Conservation (phyloP, 2,113 vertebrate genomes). For the Gymnogyps californianus region DNA sequence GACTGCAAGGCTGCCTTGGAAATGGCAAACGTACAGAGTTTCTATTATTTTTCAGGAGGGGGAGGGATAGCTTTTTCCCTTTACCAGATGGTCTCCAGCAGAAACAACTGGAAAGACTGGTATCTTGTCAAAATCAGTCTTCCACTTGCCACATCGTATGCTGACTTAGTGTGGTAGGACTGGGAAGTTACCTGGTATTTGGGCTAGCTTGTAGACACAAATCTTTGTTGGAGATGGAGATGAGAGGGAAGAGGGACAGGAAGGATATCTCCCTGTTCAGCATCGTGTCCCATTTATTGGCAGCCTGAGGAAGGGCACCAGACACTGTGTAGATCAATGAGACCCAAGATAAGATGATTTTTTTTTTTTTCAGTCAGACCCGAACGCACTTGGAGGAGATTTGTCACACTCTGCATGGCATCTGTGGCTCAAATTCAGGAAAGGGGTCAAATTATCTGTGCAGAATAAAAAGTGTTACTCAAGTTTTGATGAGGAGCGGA, state of each 20-base stretch:
- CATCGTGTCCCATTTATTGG: background rate
- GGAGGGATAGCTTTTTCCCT: background rate
- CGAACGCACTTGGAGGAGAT: background rate
- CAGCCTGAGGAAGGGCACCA: background rate
- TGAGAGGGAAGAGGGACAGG: background rate
- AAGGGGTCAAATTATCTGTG: background rate
- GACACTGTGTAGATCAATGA: background rate
- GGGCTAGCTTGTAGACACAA: background rate
- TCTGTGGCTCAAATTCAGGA: background rate
- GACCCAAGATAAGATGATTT: background rate
- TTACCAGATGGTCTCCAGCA: background rate
- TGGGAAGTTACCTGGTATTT: background rate
- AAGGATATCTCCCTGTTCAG: background rate
- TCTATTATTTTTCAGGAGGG: fast-evolving
- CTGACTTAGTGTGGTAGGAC: background rate
- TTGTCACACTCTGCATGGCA: background rate
- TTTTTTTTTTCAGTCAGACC: background rate
- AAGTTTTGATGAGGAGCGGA: background rate
- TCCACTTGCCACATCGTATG: background rate
- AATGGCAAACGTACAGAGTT: background rate
- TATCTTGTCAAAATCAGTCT: background rate
- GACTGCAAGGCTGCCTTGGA: background rate
- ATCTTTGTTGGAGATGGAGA: background rate
- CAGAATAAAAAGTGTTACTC: background rate
- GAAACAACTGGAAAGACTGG: background rate